These are phyloP conservation scores for Solen grandis DNA, from an alignment of 1,140 invertebrate species.

Conservation along the genomic window DNA sequence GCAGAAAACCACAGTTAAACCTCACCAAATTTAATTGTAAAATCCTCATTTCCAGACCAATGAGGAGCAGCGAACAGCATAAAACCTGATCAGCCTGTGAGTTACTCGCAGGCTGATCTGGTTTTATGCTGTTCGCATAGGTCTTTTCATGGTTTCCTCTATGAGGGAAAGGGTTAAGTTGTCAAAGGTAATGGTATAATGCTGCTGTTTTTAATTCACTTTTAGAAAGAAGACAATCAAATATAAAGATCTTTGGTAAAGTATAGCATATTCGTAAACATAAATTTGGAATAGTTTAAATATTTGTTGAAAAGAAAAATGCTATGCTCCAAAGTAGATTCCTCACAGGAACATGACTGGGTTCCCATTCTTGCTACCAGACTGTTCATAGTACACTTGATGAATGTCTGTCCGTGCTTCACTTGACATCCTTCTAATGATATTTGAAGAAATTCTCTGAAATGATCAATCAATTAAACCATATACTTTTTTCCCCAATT, in stretches of 20 bases:
- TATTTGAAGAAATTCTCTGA: too few relatives aligned
- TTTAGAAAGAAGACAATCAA: not conserved
- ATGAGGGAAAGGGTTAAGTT: not conserved
- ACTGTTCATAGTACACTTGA: slow-evolving; percentile 79
- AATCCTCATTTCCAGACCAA: too few relatives aligned
- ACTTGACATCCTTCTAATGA: too few relatives aligned
- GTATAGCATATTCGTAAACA: not conserved
- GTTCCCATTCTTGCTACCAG: slow-evolving; percentile 76
- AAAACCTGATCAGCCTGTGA: too few relatives aligned
- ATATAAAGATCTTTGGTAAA: not conserved
- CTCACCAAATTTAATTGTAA: too few relatives aligned
- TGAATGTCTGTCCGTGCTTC: slow-evolving; percentile 77
- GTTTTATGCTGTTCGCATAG: too few relatives aligned
- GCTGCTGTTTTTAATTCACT: not conserved
- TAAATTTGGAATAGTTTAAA: not conserved
- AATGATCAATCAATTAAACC: too few relatives aligned
- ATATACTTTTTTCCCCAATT: too few relatives aligned
- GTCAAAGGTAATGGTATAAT: not conserved
- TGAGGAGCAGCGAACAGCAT: too few relatives aligned
- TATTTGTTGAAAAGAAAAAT: not conserved
- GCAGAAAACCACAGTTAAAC: too few relatives aligned
- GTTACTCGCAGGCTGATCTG: too few relatives aligned
- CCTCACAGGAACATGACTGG: slow-evolving; percentile 78
- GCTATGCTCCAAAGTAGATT: not conserved
- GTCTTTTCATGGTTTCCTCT: too few relatives aligned